These are phyloP conservation scores for Rhinoraja longicauda DNA, from an alignment of 2,797 vertebrate species.

Conservation along the genomic window DNA sequence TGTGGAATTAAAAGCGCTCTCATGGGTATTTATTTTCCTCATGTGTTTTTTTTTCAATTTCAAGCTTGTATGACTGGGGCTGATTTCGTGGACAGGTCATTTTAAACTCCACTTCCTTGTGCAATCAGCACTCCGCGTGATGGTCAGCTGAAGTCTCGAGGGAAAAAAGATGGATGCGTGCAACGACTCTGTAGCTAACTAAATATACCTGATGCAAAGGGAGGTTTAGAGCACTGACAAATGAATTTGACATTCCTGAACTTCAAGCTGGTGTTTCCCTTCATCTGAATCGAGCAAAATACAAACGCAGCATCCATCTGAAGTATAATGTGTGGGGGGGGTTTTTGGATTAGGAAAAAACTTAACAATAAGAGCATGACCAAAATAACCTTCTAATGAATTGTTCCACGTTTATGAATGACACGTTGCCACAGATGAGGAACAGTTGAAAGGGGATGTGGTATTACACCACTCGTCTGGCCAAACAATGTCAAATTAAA, in stretches of 20 bases:
- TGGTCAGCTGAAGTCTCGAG: background rate
- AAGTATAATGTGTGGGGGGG: background rate
- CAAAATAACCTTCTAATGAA: background rate
- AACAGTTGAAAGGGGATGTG: background rate
- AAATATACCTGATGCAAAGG: background rate
- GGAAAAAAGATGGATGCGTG: background rate
- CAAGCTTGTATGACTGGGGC: background rate
- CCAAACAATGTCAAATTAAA: background rate
- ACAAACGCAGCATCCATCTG: background rate
- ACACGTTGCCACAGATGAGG: background rate
- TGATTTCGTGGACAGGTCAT: background rate
- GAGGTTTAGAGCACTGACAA: background rate
- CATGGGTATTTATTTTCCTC: background rate
- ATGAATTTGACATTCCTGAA: background rate
- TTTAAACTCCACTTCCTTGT: background rate
- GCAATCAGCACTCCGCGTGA: background rate
- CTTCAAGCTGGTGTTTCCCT: background rate
- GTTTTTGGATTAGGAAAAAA: background rate
- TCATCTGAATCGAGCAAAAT: background rate
- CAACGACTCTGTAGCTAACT: background rate
- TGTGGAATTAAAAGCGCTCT: slow-evolving; percentile 78
- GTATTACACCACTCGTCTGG: background rate
- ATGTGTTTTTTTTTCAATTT: slow-evolving; percentile 18
- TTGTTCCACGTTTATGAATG: background rate
- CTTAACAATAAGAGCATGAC: background rate